These are phyloP conservation scores for Bufo gargarizans DNA, from an alignment of 2,113 vertebrate species.

Conservation along the genomic window DNA sequence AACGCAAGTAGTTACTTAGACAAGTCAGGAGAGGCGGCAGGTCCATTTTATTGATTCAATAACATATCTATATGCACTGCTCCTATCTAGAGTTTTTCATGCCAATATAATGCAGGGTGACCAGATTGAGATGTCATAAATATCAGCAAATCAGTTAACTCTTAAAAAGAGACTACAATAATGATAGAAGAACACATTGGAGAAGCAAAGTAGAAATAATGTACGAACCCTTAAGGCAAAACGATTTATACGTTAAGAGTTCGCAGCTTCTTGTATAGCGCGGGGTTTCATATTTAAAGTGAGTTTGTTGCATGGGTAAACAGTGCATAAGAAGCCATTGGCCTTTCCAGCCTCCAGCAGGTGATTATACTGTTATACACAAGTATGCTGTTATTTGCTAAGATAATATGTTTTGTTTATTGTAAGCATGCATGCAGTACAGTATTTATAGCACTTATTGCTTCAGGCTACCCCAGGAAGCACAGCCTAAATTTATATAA, in stretches of 20 bases:
- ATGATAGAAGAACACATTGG: not conserved
- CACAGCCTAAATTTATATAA: not conserved
- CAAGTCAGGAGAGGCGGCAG: no score
- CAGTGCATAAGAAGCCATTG: not conserved
- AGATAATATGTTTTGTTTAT: not conserved
- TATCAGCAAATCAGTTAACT: no score
- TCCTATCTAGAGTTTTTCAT: no score
- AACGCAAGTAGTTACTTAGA: no score
- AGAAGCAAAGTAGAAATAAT: not conserved
- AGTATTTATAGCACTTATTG: not conserved
- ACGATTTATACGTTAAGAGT: not conserved
- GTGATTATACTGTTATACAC: not conserved
- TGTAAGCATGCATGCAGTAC: not conserved
- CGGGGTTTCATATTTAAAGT: not conserved
- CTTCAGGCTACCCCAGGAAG: not conserved
- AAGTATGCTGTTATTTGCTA: not conserved
- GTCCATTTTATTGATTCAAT: no score
- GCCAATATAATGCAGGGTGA: no score
- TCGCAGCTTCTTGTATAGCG: not conserved
- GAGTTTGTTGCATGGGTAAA: not conserved
- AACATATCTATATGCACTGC: no score
- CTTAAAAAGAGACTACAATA: not conserved
- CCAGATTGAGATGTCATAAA: no score
- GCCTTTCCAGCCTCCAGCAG: not conserved
- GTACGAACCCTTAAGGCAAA: not conserved